Evolutionary conservation across 2,888 invertebrate species (phyloP), one percentile per base, ranked within the genome.

Genomic region (Lepidocyrtoides sp.): DNA sequence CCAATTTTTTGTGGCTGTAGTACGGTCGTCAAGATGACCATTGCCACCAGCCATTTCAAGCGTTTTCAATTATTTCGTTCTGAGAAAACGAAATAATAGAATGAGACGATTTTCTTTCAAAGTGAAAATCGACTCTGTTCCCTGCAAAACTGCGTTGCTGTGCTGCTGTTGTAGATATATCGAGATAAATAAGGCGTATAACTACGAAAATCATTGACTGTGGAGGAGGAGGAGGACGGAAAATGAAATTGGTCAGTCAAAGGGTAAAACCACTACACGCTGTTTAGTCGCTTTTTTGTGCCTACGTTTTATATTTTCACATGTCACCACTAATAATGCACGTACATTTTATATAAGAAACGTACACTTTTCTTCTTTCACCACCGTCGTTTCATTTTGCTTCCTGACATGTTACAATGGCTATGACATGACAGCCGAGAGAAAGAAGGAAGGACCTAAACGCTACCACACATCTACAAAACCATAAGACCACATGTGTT

Each of bases 361-460:
- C 36, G n/a, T n/a, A n/a, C n/a, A n/a, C n/a, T n/a, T n/a, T n/a
- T n/a, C n/a, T n/a, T n/a, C n/a, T 32, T 23, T 48, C 51, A 48
- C 26, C 75, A 48, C 44, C 66, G 66, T 69, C 75, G 82, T 75
- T 75, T 75, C 75, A 75, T 75, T 83, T 83, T 85, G 85, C 57
- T 85, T 85, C 51, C 51, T 29, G 84, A 84, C 84, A 69, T 32
- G 51, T n/a, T 79, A 51, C 44, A 82, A 63, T 60, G 41, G 57
- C 36, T 36, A 32, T 77, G 57, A 57, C 57, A 60, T 81, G 81
- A 60, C 81, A 83, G 84, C 48, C 36, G 26, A 48, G 26, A 69
- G 36, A 69, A 32, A 17, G 75, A 75, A 48, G 23, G 75, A 63
- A 29, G 29, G 60, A 29, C 14, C 26, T 10, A 10, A 63, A 29